A percentile compares a stretch with the other conserved stretches of the same genome.
phyloP scores from a whole-genome alignment of 2,113 vertebrate species.

The human (Homo sapiens) region DNA sequence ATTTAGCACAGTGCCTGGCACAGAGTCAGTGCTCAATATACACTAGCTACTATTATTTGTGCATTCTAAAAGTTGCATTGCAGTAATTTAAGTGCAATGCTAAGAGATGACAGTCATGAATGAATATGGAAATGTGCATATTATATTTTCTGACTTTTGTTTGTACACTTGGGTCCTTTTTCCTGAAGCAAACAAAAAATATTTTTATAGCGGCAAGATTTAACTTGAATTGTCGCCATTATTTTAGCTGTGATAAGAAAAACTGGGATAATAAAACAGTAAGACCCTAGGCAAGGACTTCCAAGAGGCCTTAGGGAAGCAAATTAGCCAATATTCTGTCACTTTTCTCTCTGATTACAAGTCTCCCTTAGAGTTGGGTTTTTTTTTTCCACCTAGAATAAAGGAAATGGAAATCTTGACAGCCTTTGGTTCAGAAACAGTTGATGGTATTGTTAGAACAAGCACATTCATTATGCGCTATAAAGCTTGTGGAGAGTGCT shows the following conservation, averaged over 20 bases:
- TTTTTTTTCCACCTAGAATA: constrained; percentile 8
- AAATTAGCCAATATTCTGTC: constrained; percentile 79
- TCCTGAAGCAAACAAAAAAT: constrained; percentile 53
- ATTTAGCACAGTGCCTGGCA: not conserved
- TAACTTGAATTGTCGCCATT: constrained; percentile 68
- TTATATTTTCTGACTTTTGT: constrained; percentile 60
- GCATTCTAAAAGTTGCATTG: not conserved
- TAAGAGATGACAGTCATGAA: not conserved
- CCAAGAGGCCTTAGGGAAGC: constrained; percentile 16
- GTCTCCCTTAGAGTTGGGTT: constrained; percentile 41
- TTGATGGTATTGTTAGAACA: constrained; percentile 59
- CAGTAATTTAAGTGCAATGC: not conserved
- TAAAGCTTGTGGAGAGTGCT: constrained; percentile 36
- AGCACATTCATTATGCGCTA: constrained; percentile 29
- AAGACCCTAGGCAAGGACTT: constrained; percentile 5
- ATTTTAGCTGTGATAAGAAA: constrained; percentile 78
- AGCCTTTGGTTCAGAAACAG: constrained; percentile 72
- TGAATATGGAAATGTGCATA: not conserved
- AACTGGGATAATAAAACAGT: constrained; percentile 72
- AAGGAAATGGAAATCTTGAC: constrained; percentile 64
- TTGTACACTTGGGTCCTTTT: constrained; percentile 59
- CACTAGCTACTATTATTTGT: not conserved
- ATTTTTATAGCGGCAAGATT: constrained; percentile 70
- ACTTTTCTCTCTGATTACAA: constrained; percentile 77
- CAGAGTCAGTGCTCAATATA: rapidly evolving